Evolutionary conservation across 1,140 invertebrate genomes (phyloP).

Genomic region (Kradibia gibbosae): DNA sequence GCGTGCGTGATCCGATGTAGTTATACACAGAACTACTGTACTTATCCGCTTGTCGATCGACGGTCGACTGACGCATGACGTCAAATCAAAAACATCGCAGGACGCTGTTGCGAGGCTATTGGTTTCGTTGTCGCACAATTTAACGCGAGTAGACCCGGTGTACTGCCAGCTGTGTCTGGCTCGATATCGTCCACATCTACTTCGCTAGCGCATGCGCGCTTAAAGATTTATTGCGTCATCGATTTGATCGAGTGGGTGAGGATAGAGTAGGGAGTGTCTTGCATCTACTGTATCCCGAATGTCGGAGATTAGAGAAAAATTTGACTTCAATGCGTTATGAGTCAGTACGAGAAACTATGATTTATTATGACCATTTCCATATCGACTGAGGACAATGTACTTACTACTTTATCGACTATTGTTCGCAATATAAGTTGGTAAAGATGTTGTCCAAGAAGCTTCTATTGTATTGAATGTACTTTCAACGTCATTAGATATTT

Average conservation of each 20-base stretch:
- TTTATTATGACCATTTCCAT: not conserved
- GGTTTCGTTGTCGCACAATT: not conserved
- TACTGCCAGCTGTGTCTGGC: constrained; percentile 60
- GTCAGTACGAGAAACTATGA: not conserved
- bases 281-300: not conserved
- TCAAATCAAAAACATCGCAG: constrained; percentile 46
- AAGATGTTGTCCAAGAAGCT: not conserved
- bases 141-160: constrained; percentile 30
- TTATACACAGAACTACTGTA: constrained; percentile 13
- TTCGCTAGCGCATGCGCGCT: constrained; percentile 66
- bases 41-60: constrained; percentile 32
- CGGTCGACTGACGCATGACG: constrained; percentile 47
- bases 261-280: not conserved
- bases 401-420: not conserved
- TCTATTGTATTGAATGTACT: too few relatives aligned
- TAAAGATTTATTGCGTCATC: not conserved
- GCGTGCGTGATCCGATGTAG: too few relatives aligned
- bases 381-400: not conserved
- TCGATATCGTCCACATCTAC: constrained; percentile 67
- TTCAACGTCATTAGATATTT: too few relatives aligned
- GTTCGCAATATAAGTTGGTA: not conserved
- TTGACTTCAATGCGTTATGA: too few relatives aligned
- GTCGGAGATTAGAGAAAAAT: not conserved
- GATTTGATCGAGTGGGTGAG: not conserved
- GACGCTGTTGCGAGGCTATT: not conserved